Conservation (phyloP, 92 coral and sea anemone species). For the Hydrozoanthus gracilis region DNA sequence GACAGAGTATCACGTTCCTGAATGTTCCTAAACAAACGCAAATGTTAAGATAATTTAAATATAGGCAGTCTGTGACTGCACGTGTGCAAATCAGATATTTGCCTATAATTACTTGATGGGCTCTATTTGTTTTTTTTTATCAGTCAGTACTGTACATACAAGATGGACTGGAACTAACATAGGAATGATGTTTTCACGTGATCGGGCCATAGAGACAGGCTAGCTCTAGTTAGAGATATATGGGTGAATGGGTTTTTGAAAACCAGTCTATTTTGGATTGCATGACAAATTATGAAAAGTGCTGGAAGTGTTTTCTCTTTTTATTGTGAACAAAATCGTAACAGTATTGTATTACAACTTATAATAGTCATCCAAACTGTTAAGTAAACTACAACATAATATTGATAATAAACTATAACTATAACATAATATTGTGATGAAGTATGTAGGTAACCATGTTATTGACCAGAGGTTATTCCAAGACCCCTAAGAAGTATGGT, state of each 20-base stretch:
- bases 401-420: conserved; percentile 15
- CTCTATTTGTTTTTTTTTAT: conserved; percentile 11
- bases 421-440: conserved; percentile 18
- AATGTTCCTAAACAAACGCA: not conserved
- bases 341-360: conserved; percentile 20
- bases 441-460: conserved; percentile 21
- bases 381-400: conserved; percentile 15
- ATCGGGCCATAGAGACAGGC: conserved; percentile 23
- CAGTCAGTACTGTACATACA: not conserved
- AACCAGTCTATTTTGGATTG: conserved; percentile 24
- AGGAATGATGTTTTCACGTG: conserved; percentile 18
- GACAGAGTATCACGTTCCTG: not conserved
- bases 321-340: conserved; percentile 7
- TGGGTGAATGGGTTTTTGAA: conserved; percentile 20
- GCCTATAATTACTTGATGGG: conserved; percentile 16
- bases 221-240: conserved; percentile 19
- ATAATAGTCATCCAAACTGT: conserved; percentile 25
- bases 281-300: conserved; percentile 11
- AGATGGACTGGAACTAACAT: conserved; percentile 24
- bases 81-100: conserved; percentile 12
- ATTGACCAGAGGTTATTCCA: conserved; percentile 10
- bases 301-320: not conserved
- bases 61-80: conserved; percentile 14
- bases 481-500: conserved; percentile 17
- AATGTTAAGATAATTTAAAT: not conserved